Base-by-base conservation (phyloP, 53 echinoderm and acorn worm species). In the Luidia sarsii region DNA sequence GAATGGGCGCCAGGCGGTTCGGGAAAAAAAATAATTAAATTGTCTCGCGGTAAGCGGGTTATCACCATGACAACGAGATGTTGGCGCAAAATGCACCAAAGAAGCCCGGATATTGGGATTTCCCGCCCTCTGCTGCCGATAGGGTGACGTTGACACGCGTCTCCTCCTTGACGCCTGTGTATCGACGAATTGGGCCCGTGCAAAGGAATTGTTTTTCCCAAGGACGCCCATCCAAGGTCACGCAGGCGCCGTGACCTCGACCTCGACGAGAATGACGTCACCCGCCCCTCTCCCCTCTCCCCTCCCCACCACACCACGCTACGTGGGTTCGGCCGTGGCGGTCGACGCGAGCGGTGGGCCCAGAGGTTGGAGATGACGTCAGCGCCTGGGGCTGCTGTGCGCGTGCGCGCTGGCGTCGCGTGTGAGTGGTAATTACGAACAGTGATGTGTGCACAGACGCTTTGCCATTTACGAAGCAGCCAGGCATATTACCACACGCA, bases 131-230 rank as follows among this genome's bases (percentile, higher is more conserved):
- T n/a, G 48, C 75, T 31, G 25, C 43, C 41, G 75, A 75, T 75
- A 57, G 43, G 8, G 41, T 33, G 18, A 19, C 9, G 45, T 39
- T 61, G 75, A 60, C 75, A 61, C 20, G 60, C 49, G 70, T 30
- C 20, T 3, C 70, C 16, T 52, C n/a, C 16, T n/a, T n/a, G n/a
- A n/a, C n/a, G n/a, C 52, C 52, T 18, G 20, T 59, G 75, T 75
- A 75, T 75, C 75, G 75, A 75, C 32, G 43, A 75, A 75, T 75
- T 75, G 59, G 75, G 59, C 75, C 75, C 43, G 59, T 59, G 46
- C 22, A 60, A 57, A n/a, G n/a, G n/a, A n/a, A 75, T 75, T 75
- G 75, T 60, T 61, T 14, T 10, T 75, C 43, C 75, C 75, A 75
- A 75, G 75, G 75, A 25, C 8, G 15, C 4, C 41, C 28, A 34